A percentile compares a stretch with the other conserved stretches of the same genome.
These are phyloP conservation scores for Coturnix japonica DNA, from an alignment of 2,113 vertebrate species.

Conservation along the genomic window DNA sequence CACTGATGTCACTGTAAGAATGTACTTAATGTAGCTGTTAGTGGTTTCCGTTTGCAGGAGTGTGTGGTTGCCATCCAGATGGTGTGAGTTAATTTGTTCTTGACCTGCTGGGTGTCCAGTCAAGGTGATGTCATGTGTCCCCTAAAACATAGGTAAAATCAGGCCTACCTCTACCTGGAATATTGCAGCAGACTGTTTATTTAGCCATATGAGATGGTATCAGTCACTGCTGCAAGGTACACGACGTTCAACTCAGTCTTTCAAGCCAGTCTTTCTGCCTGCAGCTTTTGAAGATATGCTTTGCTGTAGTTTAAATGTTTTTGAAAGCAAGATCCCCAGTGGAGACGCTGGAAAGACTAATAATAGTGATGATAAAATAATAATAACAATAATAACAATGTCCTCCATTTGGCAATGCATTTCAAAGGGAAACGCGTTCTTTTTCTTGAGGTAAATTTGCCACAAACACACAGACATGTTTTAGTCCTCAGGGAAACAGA, in stretches of 20 bases:
- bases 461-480: not conserved
- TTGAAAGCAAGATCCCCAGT: not conserved
- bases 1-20: not conserved
- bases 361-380: not conserved
- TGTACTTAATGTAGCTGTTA: not conserved
- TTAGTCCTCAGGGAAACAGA: not conserved
- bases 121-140: not conserved
- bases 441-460: not conserved
- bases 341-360: not conserved
- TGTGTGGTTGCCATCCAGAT: accelerated
- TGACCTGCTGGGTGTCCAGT: not conserved
- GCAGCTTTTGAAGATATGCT: not conserved
- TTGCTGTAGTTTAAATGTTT: not conserved
- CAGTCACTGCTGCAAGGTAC: not conserved
- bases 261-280: not conserved
- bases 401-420: not conserved
- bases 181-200: not conserved
- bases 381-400: not conserved
- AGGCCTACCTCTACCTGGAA: not conserved
- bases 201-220: not conserved
- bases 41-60: not conserved
- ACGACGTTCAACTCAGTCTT: not conserved
- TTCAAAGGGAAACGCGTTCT: slow-evolving; percentile 1
- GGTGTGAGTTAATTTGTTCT: not conserved
- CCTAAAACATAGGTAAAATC: not conserved